Percentiles rank a stretch among this genome's conserved stretches.
These are phyloP conservation scores for Scaeva pyrastri DNA, from an alignment of 2,888 invertebrate genomes.

Conservation along the genomic window DNA sequence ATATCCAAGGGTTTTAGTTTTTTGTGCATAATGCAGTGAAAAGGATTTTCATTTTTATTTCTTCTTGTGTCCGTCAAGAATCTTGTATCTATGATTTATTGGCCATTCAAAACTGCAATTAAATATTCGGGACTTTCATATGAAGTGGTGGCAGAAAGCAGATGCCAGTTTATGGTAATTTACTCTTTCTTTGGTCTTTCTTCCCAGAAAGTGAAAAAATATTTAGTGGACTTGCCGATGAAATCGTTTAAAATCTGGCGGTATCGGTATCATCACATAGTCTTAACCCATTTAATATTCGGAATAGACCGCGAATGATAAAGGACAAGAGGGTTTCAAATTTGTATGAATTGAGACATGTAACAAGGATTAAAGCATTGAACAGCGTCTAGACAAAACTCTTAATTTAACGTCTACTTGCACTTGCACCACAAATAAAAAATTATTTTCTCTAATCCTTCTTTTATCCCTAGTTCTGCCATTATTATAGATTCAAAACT, in stretches of 20 bases:
- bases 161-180: not conserved
- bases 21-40: constrained; percentile 2
- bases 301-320: not conserved
- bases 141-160: constrained; percentile 19
- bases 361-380: too few species aligned
- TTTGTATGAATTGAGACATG: not conserved
- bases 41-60: constrained; percentile 26
- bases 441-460: too few species aligned
- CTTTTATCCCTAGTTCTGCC: too few species aligned
- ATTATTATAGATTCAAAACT: too few species aligned
- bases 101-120: constrained; percentile 46
- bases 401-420: too few species aligned
- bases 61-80: constrained; percentile 5
- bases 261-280: not conserved
- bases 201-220: not conserved
- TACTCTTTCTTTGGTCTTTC: not conserved
- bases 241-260: not conserved
- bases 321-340: constrained; percentile 4
- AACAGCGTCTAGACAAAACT: too few species aligned
- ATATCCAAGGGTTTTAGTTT: constrained; percentile 7
- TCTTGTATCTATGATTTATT: constrained; percentile 62
- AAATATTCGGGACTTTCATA: constrained; percentile 41
- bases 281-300: constrained; percentile 6
- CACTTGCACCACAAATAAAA: too few species aligned
- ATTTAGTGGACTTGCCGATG: not conserved